These are phyloP conservation scores for Ctenopoma kingsleyae DNA, from an alignment of 2,797 vertebrate species.

Conservation along the genomic window DNA sequence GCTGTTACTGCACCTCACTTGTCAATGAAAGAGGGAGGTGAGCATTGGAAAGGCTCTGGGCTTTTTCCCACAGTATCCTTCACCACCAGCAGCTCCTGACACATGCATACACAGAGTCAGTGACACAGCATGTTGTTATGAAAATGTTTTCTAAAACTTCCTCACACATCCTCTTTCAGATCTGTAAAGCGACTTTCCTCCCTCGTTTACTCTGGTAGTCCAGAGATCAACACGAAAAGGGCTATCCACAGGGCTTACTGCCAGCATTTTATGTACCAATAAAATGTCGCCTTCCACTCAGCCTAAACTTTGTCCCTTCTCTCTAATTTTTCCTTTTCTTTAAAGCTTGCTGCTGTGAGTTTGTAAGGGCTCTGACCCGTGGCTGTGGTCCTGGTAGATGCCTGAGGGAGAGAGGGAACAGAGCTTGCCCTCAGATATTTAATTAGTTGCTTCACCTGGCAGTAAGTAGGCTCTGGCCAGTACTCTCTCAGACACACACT, in stretches of 20 bases:
- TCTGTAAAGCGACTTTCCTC: slow-evolving; percentile 9
- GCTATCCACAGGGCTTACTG: neutral
- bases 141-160: slow-evolving; percentile 21
- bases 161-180: neutral
- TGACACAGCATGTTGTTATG: slow-evolving; percentile 71
- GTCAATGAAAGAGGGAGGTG: slow-evolving; percentile 80
- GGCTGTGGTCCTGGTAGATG: slow-evolving; percentile 44
- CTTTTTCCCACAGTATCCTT: slow-evolving; percentile 71
- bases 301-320: neutral
- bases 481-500: neutral
- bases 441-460: slow-evolving; percentile 67
- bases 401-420: slow-evolving; percentile 25
- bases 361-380: slow-evolving; percentile 40
- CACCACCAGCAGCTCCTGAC: slow-evolving; percentile 46
- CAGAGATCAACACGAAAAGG: slow-evolving; percentile 7
- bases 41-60: slow-evolving; percentile 72
- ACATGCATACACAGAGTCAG: slow-evolving; percentile 34
- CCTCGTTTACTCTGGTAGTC: neutral
- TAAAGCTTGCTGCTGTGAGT: slow-evolving; percentile 16
- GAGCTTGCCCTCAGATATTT: slow-evolving; percentile 49
- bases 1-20: slow-evolving; percentile 85
- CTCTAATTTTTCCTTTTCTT: slow-evolving; percentile 14
- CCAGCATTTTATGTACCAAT: neutral
- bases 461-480: slow-evolving; percentile 55
- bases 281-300: slow-evolving; percentile 2